Percentiles rank a stretch among this genome's conserved stretches.
Evolutionary conservation across 2,797 vertebrate genomes (phyloP).

Genomic region (Propithecus perrieri): DNA sequence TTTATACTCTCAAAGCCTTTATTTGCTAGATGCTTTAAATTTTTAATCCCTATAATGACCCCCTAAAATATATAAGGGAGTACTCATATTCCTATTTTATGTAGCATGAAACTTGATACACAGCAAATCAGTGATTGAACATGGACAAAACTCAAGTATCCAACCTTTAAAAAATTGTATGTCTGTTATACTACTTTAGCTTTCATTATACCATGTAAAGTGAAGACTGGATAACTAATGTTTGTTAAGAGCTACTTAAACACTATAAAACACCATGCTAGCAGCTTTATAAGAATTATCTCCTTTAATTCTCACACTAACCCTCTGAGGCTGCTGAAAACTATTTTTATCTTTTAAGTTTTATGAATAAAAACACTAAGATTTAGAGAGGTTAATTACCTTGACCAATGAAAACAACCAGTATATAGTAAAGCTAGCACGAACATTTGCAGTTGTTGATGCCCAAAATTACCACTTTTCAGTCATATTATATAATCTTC

Average conservation of each 20-base stretch:
- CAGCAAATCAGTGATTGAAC: background rate
- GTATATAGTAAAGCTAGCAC: background rate
- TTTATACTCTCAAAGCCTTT: background rate
- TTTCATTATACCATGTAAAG: background rate
- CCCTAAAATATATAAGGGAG: background rate
- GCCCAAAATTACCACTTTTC: background rate
- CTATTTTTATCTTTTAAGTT: background rate
- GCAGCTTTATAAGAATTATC: background rate
- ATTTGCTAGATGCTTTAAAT: background rate
- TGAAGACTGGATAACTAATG: background rate
- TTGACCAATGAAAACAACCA: background rate
- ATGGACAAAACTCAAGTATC: background rate
- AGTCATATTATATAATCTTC: background rate
- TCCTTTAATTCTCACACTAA: background rate
- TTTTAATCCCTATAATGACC: background rate
- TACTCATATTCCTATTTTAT: background rate
- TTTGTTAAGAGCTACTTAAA: background rate
- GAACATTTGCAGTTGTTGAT: background rate
- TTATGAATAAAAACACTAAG: background rate
- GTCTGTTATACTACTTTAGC: background rate
- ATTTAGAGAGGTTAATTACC: slow-evolving; percentile 20
- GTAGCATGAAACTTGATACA: background rate
- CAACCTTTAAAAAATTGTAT: background rate
- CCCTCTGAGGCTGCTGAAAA: background rate
- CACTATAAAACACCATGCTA: background rate